These are phyloP conservation scores for Nemoura dubitans DNA, from an alignment of 2,888 invertebrate genomes.

Conservation along the genomic window DNA sequence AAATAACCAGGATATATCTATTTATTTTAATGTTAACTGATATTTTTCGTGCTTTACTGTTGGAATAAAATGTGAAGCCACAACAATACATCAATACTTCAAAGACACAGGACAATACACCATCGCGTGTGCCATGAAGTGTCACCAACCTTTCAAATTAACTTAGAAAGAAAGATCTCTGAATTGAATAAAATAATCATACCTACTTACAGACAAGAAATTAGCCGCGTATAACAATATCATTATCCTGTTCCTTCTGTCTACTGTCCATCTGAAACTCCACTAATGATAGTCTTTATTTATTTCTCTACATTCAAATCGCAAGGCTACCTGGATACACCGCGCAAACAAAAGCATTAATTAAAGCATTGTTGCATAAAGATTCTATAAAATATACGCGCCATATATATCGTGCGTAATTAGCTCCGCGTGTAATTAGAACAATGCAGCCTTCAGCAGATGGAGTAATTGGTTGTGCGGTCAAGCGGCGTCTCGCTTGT, in stretches of 20 bases:
- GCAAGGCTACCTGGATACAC: background rate
- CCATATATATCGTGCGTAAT: background rate
- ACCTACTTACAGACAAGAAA: no score
- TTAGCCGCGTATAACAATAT: background rate
- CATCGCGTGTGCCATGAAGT: background rate
- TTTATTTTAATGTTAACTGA: no score
- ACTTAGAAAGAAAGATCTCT: background rate
- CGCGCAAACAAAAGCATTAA: background rate
- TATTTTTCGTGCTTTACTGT: no score
- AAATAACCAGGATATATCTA: no score
- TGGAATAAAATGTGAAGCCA: no score
- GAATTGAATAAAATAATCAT: background rate
- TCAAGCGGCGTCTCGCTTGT: background rate
- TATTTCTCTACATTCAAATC: background rate
- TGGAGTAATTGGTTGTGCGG: background rate
- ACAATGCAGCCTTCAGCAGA: background rate
- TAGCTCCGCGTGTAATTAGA: background rate
- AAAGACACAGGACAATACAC: no score
- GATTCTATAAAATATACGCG: background rate
- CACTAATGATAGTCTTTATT: background rate
- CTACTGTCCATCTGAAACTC: background rate
- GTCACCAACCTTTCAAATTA: background rate
- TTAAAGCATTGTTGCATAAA: background rate
- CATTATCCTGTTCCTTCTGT: background rate
- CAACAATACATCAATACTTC: no score